These are phyloP conservation scores for Atta cephalotes DNA, from an alignment of 1,140 invertebrate species.

Conservation along the genomic window DNA sequence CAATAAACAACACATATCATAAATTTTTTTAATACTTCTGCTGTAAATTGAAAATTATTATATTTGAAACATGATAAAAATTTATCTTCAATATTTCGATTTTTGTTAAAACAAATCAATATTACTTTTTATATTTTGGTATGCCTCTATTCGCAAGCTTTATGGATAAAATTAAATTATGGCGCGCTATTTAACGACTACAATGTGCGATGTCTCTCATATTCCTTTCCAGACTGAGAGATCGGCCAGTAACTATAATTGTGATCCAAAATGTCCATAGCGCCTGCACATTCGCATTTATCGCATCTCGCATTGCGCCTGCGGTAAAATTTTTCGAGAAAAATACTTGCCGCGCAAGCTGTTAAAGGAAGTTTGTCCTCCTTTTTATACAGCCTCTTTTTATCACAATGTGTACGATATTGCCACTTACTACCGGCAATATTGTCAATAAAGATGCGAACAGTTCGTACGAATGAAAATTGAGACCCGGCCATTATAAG, in stretches of 20 bases:
- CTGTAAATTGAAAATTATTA: not conserved
- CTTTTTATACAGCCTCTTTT: slow-evolving; percentile 31
- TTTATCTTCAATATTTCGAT: not conserved
- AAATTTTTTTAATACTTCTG: not conserved
- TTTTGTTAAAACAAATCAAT: slow-evolving; percentile 1
- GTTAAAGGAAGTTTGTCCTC: not conserved
- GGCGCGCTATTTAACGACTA: not conserved
- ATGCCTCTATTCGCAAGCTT: not conserved
- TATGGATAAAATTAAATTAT: not conserved
- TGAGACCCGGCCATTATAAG: slow-evolving; percentile 30
- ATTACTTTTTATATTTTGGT: not conserved
- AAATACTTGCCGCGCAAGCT: slow-evolving; percentile 19
- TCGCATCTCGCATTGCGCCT: not conserved
- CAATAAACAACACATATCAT: not conserved
- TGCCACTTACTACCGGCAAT: slow-evolving; percentile 35
- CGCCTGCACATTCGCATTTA: not conserved
- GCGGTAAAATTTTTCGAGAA: slow-evolving; percentile 10
- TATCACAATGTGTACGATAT: slow-evolving; percentile 39
- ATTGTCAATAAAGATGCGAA: slow-evolving; percentile 58
- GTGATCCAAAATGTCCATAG: not conserved
- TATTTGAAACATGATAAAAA: not conserved
- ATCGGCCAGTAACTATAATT: slow-evolving; percentile 40
- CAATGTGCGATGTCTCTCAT: not conserved
- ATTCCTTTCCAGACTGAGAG: not conserved
- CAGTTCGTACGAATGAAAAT: not conserved